These are phyloP conservation scores for Sinohyriopsis cumingii DNA, from an alignment of 2,888 invertebrate species.

Conservation along the genomic window DNA sequence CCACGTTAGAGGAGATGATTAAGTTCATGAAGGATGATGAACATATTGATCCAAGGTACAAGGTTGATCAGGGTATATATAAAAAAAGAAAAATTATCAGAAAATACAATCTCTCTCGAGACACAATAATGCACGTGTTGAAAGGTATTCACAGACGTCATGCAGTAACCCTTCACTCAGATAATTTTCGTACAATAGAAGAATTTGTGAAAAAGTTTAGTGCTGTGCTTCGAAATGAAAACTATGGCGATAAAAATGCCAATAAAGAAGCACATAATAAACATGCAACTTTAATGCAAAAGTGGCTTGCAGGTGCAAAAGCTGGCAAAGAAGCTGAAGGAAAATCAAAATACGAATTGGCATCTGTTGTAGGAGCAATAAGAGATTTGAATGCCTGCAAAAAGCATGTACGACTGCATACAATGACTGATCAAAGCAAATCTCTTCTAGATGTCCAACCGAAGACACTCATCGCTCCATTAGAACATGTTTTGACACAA, in stretches of 20 bases:
- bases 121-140: no score
- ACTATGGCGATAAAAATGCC: background rate
- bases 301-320: no score
- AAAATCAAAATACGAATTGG: conserved; percentile 12
- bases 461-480: no score
- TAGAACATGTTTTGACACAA: no score
- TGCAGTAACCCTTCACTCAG: no score
- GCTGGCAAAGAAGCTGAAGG: conserved; percentile 1
- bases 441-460: no score
- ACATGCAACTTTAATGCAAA: background rate
- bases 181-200: no score
- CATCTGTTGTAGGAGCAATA: conserved; percentile 31
- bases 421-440: no score
- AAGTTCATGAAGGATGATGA: conserved; percentile 28
- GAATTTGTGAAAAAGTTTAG: background rate
- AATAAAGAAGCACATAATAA: background rate
- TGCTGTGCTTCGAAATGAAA: background rate
- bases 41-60: conserved; percentile 11
- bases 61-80: no score
- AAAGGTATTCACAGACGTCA: no score
- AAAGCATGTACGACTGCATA: conserved; percentile 13
- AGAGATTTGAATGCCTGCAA: conserved; percentile 36
- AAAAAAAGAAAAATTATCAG: no score
- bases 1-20: conserved; percentile 33
- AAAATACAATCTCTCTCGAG: no score